phyloP scores from a whole-genome alignment of 1,140 invertebrate genomes.

The Sycobia sp. region DNA sequence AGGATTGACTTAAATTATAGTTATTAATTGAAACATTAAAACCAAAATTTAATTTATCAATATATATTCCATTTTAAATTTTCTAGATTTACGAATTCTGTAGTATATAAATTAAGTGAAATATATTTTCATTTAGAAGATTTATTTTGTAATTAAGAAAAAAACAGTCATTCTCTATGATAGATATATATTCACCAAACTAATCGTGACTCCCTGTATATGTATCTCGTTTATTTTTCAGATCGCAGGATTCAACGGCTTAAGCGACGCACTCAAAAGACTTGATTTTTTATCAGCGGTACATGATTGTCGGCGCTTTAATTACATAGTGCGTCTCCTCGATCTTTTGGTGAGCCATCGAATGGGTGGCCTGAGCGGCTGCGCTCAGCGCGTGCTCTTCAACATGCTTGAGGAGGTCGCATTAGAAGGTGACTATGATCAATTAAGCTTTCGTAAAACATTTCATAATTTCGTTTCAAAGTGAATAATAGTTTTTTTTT shows the following conservation, averaged over 20 bases:
- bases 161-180: too few relatives aligned
- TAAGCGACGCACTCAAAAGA: slow-evolving; percentile 92
- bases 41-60: too few relatives aligned
- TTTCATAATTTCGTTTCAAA: not conserved
- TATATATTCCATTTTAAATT: too few relatives aligned
- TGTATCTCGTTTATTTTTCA: slow-evolving; percentile 49
- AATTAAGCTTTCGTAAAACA: not conserved
- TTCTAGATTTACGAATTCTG: too few relatives aligned
- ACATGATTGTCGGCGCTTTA: slow-evolving; percentile 90
- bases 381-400: slow-evolving; percentile 90
- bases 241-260: slow-evolving; percentile 93
- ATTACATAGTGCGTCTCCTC: slow-evolving; percentile 93
- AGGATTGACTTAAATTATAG: too few relatives aligned
- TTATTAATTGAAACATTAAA: too few relatives aligned
- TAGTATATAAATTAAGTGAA: too few relatives aligned
- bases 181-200: too few relatives aligned
- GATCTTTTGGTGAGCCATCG: slow-evolving; percentile 80
- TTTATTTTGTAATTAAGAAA: too few relatives aligned
- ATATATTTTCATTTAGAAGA: too few relatives aligned
- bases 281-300: slow-evolving; percentile 94
- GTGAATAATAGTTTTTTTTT: slow-evolving; percentile 18
- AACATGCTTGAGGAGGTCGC: slow-evolving; percentile 94
- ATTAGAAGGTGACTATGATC: slow-evolving; percentile 72
- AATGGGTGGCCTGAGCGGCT: slow-evolving; percentile 80
- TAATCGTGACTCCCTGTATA: too few relatives aligned